A percentile compares a stretch with the other conserved stretches of the same genome.
phyloP scores from a whole-genome alignment of 1,140 invertebrate genomes.

The Pogonus chalceus region DNA sequence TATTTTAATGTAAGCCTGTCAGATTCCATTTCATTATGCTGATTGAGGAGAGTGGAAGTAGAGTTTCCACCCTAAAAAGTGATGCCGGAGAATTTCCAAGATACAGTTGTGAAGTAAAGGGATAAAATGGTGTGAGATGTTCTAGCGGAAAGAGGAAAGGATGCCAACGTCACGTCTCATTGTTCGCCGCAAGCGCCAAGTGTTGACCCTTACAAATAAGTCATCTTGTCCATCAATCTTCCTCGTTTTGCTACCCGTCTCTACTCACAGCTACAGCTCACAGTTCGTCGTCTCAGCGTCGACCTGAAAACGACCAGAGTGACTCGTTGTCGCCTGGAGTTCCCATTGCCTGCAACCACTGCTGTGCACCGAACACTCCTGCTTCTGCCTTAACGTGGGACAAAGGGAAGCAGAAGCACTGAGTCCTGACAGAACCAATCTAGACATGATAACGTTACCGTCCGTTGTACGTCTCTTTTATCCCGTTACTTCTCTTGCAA shows the following conservation, averaged over 20 bases:
- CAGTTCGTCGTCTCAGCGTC: not conserved
- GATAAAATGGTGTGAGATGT: not conserved
- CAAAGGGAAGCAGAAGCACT: not conserved
- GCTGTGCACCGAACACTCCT: too few species aligned
- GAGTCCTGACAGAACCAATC: not conserved
- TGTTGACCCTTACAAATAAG: slow-evolving; percentile 7
- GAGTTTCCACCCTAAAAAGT: not conserved
- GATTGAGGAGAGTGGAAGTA: not conserved
- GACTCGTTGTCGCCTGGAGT: slow-evolving; percentile 4
- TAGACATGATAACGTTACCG: slow-evolving; percentile 5
- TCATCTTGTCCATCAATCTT: slow-evolving; percentile 6
- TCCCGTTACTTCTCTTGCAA: not conserved
- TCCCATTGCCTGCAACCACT: too few species aligned
- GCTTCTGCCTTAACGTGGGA: not conserved
- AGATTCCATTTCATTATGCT: slow-evolving; percentile 1
- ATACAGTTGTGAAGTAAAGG: not conserved
- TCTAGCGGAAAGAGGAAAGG: not conserved
- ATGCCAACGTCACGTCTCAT: not conserved
- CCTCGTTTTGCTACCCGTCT: not conserved
- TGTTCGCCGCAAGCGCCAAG: not conserved
- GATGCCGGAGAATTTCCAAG: not conserved
- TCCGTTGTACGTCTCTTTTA: not conserved
- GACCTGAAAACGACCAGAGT: slow-evolving; percentile 1
- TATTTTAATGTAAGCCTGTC: not conserved
- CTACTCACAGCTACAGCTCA: too few species aligned